A percentile compares a stretch with the other conserved stretches of the same genome.
Evolutionary conservation across 2,113 vertebrate species (phyloP).

Genomic region (Podilymbus podiceps): DNA sequence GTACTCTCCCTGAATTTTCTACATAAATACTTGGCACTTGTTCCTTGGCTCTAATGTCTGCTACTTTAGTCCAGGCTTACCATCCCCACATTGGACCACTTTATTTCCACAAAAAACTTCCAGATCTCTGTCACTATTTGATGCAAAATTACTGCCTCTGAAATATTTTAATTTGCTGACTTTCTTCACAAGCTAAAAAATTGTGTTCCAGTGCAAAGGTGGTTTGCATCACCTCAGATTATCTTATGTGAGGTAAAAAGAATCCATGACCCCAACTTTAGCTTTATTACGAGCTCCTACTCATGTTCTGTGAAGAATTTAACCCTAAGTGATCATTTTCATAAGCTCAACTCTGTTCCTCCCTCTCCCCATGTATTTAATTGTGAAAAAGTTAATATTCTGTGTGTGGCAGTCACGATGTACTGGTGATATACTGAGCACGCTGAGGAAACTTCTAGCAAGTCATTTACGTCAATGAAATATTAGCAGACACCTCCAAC

Average conservation of each 20-base stretch:
- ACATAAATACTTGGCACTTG: constrained; percentile 18
- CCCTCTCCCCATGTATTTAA: neutral
- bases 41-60: neutral
- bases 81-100: neutral
- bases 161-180: neutral
- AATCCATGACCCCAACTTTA: neutral
- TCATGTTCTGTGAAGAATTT: neutral
- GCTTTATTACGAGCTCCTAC: neutral
- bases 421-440: neutral
- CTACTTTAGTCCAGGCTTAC: neutral
- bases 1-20: neutral
- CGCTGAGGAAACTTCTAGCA: neutral
- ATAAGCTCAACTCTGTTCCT: neutral
- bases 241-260: neutral
- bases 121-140: neutral
- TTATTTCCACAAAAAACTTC: constrained; percentile 21
- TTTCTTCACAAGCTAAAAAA: neutral
- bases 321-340: neutral
- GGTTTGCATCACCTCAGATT: neutral
- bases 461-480: neutral
- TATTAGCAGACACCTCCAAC: neutral
- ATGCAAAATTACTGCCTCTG: neutral
- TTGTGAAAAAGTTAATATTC: neutral
- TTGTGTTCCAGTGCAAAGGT: neutral
- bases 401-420: neutral